Evolutionary conservation across 2,888 invertebrate genomes (phyloP).

Genomic region (Auanema freiburgensis): DNA sequence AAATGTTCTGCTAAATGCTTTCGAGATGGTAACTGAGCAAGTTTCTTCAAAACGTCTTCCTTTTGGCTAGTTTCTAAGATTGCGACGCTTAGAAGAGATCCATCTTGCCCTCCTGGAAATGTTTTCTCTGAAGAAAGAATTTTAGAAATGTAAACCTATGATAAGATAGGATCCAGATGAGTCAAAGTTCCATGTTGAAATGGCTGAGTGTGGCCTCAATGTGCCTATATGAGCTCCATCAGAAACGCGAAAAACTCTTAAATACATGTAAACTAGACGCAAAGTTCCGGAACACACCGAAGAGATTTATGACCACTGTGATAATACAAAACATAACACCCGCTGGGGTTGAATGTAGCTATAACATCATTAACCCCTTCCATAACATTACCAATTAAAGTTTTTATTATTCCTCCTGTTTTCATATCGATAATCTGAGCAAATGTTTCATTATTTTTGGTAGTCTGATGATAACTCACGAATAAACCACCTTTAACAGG

Average conservation of each 20-base stretch:
- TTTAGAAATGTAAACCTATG: too few relatives aligned
- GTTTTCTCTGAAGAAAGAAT: too few relatives aligned
- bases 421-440: conserved; percentile 77
- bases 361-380: conserved; percentile 96
- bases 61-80: conserved; percentile 39
- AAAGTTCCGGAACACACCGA: conserved; percentile 66
- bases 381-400: conserved; percentile 83
- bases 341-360: conserved; percentile 87
- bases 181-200: conserved; percentile 55
- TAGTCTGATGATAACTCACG: conserved; percentile 27
- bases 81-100: conserved; percentile 50
- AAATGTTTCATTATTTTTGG: neutral
- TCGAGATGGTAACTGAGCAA: conserved; percentile 48
- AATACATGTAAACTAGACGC: neutral
- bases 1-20: conserved; percentile 54
- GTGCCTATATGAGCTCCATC: conserved; percentile 91
- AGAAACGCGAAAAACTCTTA: conserved; percentile 78
- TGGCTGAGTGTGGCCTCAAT: conserved; percentile 71
- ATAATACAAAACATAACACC: conserved; percentile 93
- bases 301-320: conserved; percentile 92
- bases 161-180: conserved; percentile 46
- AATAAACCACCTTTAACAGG: conserved; percentile 89
- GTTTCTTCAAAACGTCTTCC: conserved; percentile 34
- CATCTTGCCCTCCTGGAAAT: conserved; percentile 52
- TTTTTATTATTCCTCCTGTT: conserved; percentile 83